These are phyloP conservation scores for Melipona bicolor DNA, from an alignment of 2,888 invertebrate genomes.

Conservation along the genomic window DNA sequence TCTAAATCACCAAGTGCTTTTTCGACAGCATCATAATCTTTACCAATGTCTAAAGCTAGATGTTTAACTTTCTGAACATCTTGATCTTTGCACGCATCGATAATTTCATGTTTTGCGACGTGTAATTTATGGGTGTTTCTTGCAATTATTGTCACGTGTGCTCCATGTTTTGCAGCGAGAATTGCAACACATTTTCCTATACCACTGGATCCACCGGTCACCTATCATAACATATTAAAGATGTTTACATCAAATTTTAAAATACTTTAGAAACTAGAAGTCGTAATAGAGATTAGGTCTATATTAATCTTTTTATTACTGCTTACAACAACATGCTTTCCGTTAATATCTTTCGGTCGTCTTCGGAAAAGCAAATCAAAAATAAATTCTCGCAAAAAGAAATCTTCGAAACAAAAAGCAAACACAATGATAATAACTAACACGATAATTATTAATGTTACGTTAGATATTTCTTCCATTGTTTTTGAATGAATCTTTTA, in stretches of 20 bases:
- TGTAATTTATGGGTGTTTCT: conserved; percentile 90
- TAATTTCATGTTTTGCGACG: conserved; percentile 87
- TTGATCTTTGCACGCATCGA: conserved; percentile 83
- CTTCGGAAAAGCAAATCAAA: conserved; percentile 57
- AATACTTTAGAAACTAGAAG: not conserved
- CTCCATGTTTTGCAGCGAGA: conserved; percentile 91
- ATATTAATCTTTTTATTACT: conserved; percentile 2
- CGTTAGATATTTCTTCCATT: conserved; percentile 27
- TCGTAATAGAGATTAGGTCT: conserved; percentile 32
- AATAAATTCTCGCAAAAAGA: conserved; percentile 50
- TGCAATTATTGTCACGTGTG: conserved; percentile 96
- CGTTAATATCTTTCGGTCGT: conserved; percentile 67
- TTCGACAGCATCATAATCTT: conserved; percentile 87
- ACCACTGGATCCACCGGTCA: conserved; percentile 98
- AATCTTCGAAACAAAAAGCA: conserved; percentile 37
- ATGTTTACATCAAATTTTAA: not conserved
- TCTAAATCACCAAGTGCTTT: conserved; percentile 87
- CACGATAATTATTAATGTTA: conserved; percentile 47
- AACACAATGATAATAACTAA: conserved; percentile 56
- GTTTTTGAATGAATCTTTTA: not conserved
- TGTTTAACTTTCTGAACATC: conserved; percentile 87
- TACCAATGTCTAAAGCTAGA: conserved; percentile 89
- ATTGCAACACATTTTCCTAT: conserved; percentile 95
- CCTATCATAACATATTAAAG: conserved; percentile 80
- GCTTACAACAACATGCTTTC: conserved; percentile 78